Evolutionary conservation across 2,888 invertebrate genomes (phyloP), one percentile per base, ranked within the genome.

Genomic region (Sinhomidia bicolor): DNA sequence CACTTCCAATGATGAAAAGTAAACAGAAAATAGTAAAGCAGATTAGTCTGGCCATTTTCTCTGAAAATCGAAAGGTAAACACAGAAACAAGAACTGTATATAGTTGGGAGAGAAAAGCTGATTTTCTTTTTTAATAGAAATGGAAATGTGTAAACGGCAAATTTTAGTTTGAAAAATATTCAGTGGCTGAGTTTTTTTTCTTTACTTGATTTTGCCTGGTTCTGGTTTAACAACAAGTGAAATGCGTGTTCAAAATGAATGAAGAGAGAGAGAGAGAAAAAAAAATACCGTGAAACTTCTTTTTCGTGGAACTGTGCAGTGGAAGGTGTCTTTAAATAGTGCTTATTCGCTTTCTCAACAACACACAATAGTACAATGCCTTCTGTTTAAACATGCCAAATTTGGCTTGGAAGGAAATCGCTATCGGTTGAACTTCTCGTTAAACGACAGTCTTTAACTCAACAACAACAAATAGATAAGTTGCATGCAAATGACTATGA

Each of bases 1-100:
- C 89, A 81, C 60, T 80, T 68, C 23, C 51, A 0, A 62, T 47
- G 89, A 89, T 88, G 88, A 88, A 89, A 76, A 89, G 89, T 54
- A 89, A 89, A 89, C 85, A 89, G 41, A 85, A 17, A 41, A 81
- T 23, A 10, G 60, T n/a, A 12, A 80, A 80, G 51, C 80, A 57
- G 80, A 60, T 71, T 71, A 71, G 23, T 44, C 23, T 41, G 10
- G 71, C 71, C 71, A 80, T 80, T 80, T 41, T 14, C 60, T 23
- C 57, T 9, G 60, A 20, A 41, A 80, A 41, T 57, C 23, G 54
- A 78, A 78, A 26, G 17, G 71, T 71, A 71, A 71, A 71, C 44
- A 41, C 17, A 23, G 20, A 71, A 29, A 54, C 54, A 54, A 54
- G 32, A 32, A 78, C n/a, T 6, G 17, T n/a, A 54, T 68, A 29